Evolutionary conservation across 2,113 vertebrate genomes (phyloP), one percentile per base, ranked within the genome.

Genomic region (Nannobrachium achirus): DNA sequence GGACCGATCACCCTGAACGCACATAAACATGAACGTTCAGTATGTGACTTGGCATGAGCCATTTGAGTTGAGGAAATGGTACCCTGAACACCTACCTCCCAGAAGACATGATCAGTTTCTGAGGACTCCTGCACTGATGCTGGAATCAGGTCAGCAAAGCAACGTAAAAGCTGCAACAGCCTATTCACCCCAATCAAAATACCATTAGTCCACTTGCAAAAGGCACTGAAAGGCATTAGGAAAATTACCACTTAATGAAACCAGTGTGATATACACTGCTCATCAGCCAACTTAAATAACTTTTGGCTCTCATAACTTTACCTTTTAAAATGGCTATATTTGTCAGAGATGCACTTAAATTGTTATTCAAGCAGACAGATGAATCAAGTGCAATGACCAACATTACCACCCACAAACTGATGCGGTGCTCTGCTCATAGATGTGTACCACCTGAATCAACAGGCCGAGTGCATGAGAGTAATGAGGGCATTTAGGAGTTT

Each of bases 361-460:
- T 69, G 66, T 75, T 65, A 64, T 52, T 76, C 63, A 82, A 41
- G 59, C 25, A 66, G 76, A 82, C 65, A 58, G 72, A 88, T 87
- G 51, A 78, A 76, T 69, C 14, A 18, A 61, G 59, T 10, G 15
- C 50, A 53, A 56, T 9, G 25, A 63, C 66, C 19, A 69, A 63
- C 80, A 78, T 62, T 67, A 63, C 76, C 88, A 80, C 69, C 84
- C 83, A 83, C 75, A 67, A 76, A 71, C 76, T 72, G 20, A 72
- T 82, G 75, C 16, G 52, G 44, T 60, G 71, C 55, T 76, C 80
- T 78, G 86, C 82, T 80, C 81, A 53, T 66, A 74, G 72, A 81
- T 16, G 52, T 79, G 52, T 25, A 58, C 66, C 89, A 90, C 87
- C 90, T 91, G 86, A 88, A 79, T 90, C 86, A 89, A 92, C 88